Percentiles rank a stretch among this genome's conserved stretches.
Evolutionary conservation across 1,140 invertebrate genomes (phyloP).

Genomic region (Marisa cornuarietis): DNA sequence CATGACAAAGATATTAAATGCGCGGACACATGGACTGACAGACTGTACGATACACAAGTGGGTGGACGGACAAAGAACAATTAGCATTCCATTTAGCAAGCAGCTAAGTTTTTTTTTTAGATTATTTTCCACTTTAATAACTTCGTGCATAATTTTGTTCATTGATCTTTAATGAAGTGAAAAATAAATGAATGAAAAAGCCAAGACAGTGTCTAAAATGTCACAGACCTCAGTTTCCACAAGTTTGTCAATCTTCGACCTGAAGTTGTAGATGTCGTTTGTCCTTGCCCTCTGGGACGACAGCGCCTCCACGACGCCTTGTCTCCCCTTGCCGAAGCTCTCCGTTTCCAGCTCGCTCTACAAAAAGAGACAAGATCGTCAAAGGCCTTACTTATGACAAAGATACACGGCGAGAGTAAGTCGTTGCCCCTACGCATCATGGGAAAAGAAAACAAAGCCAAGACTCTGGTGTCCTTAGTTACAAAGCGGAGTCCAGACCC

Average conservation of each 20-base stretch:
- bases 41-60: conserved; percentile 16
- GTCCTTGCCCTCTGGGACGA: conserved; percentile 23
- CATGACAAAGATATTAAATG: neutral
- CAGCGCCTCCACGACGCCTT: conserved; percentile 34
- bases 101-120: too few species aligned
- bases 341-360: conserved; percentile 37
- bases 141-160: neutral
- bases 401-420: too few species aligned
- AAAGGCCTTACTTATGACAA: too few species aligned
- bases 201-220: neutral
- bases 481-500: too few species aligned
- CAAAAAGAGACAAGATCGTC: neutral
- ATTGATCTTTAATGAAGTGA: neutral
- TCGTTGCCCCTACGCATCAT: too few species aligned
- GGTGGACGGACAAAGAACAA: conserved; percentile 9
- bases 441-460: too few species aligned
- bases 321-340: conserved; percentile 30
- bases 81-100: too few species aligned
- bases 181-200: neutral
- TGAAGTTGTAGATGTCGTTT: conserved; percentile 37
- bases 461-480: too few species aligned
- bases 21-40: neutral
- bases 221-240: conserved; percentile 35
- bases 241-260: conserved; percentile 33
- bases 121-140: neutral